Percentiles rank a stretch among this genome's conserved stretches.
Evolutionary conservation across 1,140 invertebrate species (phyloP).

Genomic region (Caerostris darwini): DNA sequence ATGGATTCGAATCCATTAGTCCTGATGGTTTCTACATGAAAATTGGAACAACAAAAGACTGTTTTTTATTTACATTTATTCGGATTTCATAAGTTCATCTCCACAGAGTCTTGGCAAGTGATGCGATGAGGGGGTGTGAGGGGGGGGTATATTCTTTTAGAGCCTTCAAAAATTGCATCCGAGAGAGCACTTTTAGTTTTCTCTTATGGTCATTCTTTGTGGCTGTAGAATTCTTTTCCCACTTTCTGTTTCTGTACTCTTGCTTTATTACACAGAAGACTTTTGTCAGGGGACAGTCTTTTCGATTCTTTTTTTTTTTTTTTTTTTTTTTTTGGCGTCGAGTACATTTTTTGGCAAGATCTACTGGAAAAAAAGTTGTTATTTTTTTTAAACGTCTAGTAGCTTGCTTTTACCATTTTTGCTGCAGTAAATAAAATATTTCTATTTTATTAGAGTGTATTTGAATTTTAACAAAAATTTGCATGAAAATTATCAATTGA

Average conservation of each 20-base stretch:
- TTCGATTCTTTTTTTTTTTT: no score
- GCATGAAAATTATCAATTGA: no score
- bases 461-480: no score
- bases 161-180: not conserved
- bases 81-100: slow-evolving; percentile 53
- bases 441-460: no score
- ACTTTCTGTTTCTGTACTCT: not conserved
- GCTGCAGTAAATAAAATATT: no score
- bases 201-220: not conserved
- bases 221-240: not conserved
- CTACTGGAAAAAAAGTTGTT: no score
- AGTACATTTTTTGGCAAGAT: no score
- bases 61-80: slow-evolving; percentile 62
- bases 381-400: no score
- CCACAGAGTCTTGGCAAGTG: not conserved
- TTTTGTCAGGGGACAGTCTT: no score
- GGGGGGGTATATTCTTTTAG: not conserved
- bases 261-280: no score
- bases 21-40: slow-evolving; percentile 34
- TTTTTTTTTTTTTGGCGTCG: no score
- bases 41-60: slow-evolving; percentile 52
- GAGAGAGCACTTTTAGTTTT: not conserved
- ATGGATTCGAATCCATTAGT: slow-evolving; percentile 54
- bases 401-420: no score
- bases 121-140: not conserved